phyloP scores from a whole-genome alignment of 2,888 invertebrate species.

The Fissipunctia ypsillon region DNA sequence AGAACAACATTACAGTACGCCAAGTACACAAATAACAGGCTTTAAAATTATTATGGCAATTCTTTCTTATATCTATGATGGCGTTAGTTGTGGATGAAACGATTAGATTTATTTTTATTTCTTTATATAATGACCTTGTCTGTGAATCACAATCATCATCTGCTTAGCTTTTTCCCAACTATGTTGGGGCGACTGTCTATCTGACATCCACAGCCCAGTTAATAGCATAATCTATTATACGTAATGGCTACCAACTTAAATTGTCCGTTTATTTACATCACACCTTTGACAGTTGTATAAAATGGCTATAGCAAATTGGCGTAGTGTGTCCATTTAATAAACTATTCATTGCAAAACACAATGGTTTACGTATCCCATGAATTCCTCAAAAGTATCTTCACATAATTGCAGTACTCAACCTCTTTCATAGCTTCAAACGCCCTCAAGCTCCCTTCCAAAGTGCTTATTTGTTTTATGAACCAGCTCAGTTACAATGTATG shows the following conservation, averaged over 20 bases:
- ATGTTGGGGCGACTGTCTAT: too few species aligned
- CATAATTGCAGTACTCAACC: slow-evolving; percentile 9
- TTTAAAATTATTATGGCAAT: background rate
- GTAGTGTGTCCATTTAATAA: background rate
- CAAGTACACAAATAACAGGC: too few species aligned
- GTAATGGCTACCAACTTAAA: too few species aligned
- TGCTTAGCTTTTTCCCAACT: too few species aligned
- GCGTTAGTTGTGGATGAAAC: too few species aligned
- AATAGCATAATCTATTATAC: too few species aligned
- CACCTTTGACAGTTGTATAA: background rate
- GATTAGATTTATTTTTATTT: too few species aligned
- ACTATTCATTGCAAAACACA: background rate
- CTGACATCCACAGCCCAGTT: too few species aligned
- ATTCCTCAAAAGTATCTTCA: slow-evolving; percentile 14
- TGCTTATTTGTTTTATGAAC: slow-evolving; percentile 61
- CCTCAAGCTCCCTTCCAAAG: slow-evolving; percentile 16
- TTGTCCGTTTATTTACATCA: background rate
- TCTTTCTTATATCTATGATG: too few species aligned
- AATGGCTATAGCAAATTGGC: background rate
- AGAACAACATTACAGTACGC: too few species aligned
- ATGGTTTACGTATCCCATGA: slow-evolving; percentile 6
- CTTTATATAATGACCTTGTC: too few species aligned
- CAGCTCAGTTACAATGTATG: slow-evolving; percentile 63
- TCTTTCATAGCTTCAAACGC: slow-evolving; percentile 13
- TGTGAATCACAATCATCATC: too few species aligned